These are phyloP conservation scores for Hydropotes inermis DNA, from an alignment of 2,113 vertebrate species.

Conservation along the genomic window DNA sequence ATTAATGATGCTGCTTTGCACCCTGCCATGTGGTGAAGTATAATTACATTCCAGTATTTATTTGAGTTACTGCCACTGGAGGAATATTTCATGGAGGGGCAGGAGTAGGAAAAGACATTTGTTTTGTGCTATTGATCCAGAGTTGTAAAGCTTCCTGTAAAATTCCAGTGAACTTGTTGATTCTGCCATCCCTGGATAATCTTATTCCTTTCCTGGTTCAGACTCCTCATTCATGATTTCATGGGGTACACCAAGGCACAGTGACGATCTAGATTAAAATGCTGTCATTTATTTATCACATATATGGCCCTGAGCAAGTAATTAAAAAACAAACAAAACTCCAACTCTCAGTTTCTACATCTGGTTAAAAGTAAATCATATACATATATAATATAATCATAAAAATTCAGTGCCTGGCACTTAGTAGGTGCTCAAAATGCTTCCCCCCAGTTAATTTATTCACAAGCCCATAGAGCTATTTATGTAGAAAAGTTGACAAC, in stretches of 20 bases:
- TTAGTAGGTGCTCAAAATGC: constrained; percentile 11
- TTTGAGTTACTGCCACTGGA: not conserved
- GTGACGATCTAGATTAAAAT: constrained; percentile 2
- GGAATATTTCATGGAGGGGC: not conserved
- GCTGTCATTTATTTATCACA: not conserved
- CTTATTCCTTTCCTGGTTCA: not conserved
- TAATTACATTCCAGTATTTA: not conserved
- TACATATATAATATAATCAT: not conserved
- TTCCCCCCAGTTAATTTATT: constrained; percentile 36
- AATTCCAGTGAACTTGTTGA: not conserved
- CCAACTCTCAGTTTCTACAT: not conserved
- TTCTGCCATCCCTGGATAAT: not conserved
- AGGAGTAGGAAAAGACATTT: not conserved
- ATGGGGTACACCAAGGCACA: not conserved
- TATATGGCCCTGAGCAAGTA: not conserved
- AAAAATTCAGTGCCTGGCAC: not conserved
- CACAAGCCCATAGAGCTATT: not conserved
- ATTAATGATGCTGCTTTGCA: not conserved
- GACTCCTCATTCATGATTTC: not conserved
- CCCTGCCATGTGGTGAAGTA: not conserved
- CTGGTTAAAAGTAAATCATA: not conserved
- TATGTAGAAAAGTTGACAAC: constrained; percentile 43
- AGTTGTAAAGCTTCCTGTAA: not conserved
- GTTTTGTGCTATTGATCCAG: constrained; percentile 8
- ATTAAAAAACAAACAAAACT: not conserved